Conservation (phyloP, 2,888 invertebrate genomes). For the Epirrhoe tristata region DNA sequence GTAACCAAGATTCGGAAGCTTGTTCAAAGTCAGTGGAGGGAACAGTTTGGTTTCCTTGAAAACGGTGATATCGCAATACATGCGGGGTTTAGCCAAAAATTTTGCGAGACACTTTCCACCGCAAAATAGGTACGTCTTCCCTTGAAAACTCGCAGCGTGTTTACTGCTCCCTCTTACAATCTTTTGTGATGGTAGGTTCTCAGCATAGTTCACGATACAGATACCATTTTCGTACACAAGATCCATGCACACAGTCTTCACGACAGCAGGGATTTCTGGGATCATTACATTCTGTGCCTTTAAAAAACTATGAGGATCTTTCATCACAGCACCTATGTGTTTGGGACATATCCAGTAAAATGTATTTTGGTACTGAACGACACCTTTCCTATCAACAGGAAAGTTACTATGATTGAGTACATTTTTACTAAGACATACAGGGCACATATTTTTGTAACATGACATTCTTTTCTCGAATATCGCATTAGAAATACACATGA, state of each 20-base stretch:
- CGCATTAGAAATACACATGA: constrained; percentile 84
- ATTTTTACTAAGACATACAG: constrained; percentile 81
- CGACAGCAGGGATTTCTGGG: constrained; percentile 82
- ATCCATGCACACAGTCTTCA: constrained; percentile 67
- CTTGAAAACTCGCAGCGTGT: constrained; percentile 78
- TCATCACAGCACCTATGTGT: constrained; percentile 79
- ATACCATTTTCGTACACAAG: constrained; percentile 82
- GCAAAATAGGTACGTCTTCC: constrained; percentile 85
- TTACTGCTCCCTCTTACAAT: constrained; percentile 73
- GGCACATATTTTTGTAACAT: constrained; percentile 83
- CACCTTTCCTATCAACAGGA: constrained; percentile 81
- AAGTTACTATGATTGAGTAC: constrained; percentile 67
- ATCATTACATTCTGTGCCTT: constrained; percentile 52
- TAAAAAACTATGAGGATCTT: constrained; percentile 72
- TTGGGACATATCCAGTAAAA: constrained; percentile 87
- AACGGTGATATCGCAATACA: constrained; percentile 78
- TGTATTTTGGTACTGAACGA: constrained; percentile 81
- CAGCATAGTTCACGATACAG: constrained; percentile 87
- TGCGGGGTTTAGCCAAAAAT: constrained; percentile 81
- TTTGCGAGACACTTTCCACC: constrained; percentile 74
- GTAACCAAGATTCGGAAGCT: constrained; percentile 85
- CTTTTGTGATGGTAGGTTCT: constrained; percentile 77
- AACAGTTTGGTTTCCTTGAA: constrained; percentile 66
- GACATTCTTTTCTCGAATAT: constrained; percentile 82
- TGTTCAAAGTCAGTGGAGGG: constrained; percentile 72